Conservation (phyloP, 1,140 invertebrate species). For the Zaprionus tsacasi region DNA sequence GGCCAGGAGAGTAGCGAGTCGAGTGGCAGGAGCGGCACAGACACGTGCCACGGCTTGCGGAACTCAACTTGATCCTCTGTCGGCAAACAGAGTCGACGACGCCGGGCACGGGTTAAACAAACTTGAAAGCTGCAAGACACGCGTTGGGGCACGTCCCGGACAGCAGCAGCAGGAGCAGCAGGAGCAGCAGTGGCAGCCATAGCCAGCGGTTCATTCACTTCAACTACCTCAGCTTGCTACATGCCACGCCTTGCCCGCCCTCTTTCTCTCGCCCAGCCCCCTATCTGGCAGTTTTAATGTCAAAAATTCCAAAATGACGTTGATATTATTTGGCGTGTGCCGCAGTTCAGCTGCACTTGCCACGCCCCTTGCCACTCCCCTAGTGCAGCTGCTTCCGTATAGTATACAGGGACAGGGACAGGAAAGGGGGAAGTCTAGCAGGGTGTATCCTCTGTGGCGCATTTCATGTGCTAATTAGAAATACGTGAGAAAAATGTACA, state of each 20-base stretch:
- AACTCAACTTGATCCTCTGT: slow-evolving; percentile 57
- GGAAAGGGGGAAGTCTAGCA: slow-evolving; percentile 5
- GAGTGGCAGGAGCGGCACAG: slow-evolving; percentile 26
- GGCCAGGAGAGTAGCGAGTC: not conserved
- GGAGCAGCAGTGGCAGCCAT: too few species aligned
- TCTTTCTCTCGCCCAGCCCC: not conserved
- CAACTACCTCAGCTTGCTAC: not conserved
- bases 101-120: slow-evolving; percentile 60
- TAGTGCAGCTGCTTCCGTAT: slow-evolving; percentile 27
- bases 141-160: slow-evolving; percentile 63
- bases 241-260: not conserved
- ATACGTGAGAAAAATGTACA: slow-evolving; percentile 68
- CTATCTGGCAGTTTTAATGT: slow-evolving; percentile 52
- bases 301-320: slow-evolving; percentile 63
- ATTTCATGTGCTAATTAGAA: slow-evolving; percentile 72
- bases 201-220: slow-evolving; percentile 55
- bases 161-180: slow-evolving; percentile 23
- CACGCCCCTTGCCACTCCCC: slow-evolving; percentile 1
- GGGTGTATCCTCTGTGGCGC: slow-evolving; percentile 42
- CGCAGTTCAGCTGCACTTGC: slow-evolving; percentile 35
- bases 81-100: slow-evolving; percentile 50
- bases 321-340: slow-evolving; percentile 66
- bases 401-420: too few species aligned
- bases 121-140: slow-evolving; percentile 64
- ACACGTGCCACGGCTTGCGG: slow-evolving; percentile 51